A percentile compares a stretch with the other conserved stretches of the same genome.
Evolutionary conservation across 2,113 vertebrate genomes (phyloP).

Genomic region (Deroptyus accipitrinus): DNA sequence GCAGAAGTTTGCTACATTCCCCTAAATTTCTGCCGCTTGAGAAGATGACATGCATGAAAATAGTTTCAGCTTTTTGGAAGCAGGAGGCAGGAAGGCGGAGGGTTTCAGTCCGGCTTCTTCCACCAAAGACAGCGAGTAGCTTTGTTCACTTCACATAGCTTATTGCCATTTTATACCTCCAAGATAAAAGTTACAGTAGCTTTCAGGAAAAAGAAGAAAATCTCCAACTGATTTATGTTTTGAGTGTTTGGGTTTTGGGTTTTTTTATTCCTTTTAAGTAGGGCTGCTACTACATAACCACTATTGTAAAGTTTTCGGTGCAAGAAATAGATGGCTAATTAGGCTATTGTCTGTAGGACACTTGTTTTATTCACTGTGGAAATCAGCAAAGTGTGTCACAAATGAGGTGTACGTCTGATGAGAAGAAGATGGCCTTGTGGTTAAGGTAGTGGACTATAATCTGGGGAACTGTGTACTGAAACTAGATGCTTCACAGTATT

Average conservation of each 20-base stretch:
- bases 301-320: background rate
- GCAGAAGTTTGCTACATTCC: background rate
- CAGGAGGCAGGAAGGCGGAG: background rate
- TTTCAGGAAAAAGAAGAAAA: background rate
- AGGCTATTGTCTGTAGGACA: slow-evolving; percentile 44
- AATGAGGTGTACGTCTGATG: background rate
- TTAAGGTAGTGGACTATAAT: background rate
- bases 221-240: background rate
- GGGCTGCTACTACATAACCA: background rate
- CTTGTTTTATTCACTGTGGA: slow-evolving; percentile 23
- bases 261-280: background rate
- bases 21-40: background rate
- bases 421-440: background rate
- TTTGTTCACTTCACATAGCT: background rate
- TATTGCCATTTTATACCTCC: background rate
- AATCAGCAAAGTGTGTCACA: slow-evolving; percentile 36
- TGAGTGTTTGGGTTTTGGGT: background rate
- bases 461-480: background rate
- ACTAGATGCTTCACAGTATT: background rate
- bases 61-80: background rate
- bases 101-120: background rate
- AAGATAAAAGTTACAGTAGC: background rate
- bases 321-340: slow-evolving; percentile 59
- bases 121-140: background rate
- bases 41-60: background rate